phyloP scores from a whole-genome alignment of 2,797 vertebrate genomes.

The Xenopus petersii region DNA sequence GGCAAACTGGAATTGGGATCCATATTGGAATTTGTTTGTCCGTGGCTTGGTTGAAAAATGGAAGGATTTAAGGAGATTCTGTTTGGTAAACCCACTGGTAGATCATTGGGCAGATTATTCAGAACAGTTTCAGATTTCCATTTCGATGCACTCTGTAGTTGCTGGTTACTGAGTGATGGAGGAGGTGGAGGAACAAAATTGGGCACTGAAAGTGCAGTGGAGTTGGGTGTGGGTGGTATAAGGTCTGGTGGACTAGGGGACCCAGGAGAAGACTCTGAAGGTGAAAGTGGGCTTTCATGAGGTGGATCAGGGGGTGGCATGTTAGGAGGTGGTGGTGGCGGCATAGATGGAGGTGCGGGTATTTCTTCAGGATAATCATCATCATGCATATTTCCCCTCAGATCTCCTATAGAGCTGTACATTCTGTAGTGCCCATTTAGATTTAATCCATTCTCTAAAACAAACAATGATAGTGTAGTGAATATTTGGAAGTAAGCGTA shows the following conservation, averaged over 20 bases:
- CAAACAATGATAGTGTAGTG: neutral
- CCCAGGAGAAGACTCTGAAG: neutral
- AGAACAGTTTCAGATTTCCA: slow-evolving; percentile 68
- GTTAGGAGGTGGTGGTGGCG: slow-evolving; percentile 55
- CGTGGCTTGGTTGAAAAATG: slow-evolving; percentile 46
- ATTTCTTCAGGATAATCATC: slow-evolving; percentile 51
- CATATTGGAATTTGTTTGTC: slow-evolving; percentile 32
- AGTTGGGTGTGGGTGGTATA: slow-evolving; percentile 39
- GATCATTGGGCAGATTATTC: slow-evolving; percentile 55
- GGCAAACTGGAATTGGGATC: slow-evolving; percentile 67
- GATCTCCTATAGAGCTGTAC: slow-evolving; percentile 70
- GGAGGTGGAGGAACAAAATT: slow-evolving; percentile 22
- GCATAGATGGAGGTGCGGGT: slow-evolving; percentile 65
- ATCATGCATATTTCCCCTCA: slow-evolving; percentile 54
- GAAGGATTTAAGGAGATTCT: slow-evolving; percentile 29
- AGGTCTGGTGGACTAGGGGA: slow-evolving; percentile 34
- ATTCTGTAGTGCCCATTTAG: slow-evolving; percentile 65
- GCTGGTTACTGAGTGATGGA: neutral
- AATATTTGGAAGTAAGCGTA: neutral
- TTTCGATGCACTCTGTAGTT: slow-evolving; percentile 58
- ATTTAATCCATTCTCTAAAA: slow-evolving; percentile 58
- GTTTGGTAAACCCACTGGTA: slow-evolving; percentile 26
- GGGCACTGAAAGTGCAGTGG: slow-evolving; percentile 6
- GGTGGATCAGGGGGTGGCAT: slow-evolving; percentile 41
- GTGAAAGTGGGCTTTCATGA: neutral